Base-by-base conservation (phyloP, 1,140 invertebrate species). In the Penaeus chinensis region DNA sequence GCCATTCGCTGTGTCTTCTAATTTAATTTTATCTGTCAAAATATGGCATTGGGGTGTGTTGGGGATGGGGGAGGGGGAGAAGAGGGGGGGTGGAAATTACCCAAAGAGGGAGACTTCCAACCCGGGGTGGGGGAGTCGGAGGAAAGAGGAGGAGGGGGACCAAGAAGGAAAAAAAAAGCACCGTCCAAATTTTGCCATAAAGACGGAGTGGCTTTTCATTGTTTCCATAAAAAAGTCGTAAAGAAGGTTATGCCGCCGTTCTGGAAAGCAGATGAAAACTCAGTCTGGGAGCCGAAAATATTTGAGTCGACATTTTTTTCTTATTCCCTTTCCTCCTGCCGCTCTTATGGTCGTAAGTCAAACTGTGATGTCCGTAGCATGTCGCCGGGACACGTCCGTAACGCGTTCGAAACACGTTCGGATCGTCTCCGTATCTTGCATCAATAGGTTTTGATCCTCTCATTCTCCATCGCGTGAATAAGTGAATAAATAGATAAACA, bases 11-110 rank as follows among this genome's bases (percentile, higher is more conserved):
- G 84, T 60, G 84, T 80, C 84, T 85, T 85, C 76, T 85, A 85
- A 85, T 85, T 85, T 85, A 85, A 85, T 85, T 85, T 85, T 85
- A 85, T 85, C 84, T 85, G 84, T 85, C 84, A 85, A 85, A 85
- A 85, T 85, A 85, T 85, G 84, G 76, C 42, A 32, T 27, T 18
- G 60, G 61, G 42, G 82, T 32, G 84, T 54, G 54, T 54, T 11
- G 54, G 54, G 54, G 54, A 54, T 13, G 54, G 54, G 32, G 83
- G 32, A 47, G 79, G 69, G 54, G 42, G 65, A 76, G 71, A 61
- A 78, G 19, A 27, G 47, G 60, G 71, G 42, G 71, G 42, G 42
- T 18, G 42, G 19, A 74, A 74, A 37, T 32, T 32, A 27, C 61
- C 22, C 27, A 65, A 60, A 22, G 19, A 54, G 54, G 5, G 54